Conservation (phyloP, 2,113 vertebrate species). For the Eudyptes chrysolophus region DNA sequence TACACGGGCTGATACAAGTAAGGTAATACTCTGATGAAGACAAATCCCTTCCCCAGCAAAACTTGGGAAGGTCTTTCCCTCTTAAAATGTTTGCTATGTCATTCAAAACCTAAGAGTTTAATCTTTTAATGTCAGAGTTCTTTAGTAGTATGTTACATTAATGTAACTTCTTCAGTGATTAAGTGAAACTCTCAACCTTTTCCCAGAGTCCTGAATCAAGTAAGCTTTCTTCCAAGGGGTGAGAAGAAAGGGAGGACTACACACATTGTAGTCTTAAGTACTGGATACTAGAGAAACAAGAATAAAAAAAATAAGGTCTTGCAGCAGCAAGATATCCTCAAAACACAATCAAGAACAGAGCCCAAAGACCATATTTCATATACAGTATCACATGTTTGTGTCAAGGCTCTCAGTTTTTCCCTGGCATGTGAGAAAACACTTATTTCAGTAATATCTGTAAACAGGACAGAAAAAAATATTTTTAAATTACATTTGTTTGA, state of each 20-base stretch:
- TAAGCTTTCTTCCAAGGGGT: background rate
- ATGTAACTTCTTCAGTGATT: background rate
- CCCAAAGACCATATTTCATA: background rate
- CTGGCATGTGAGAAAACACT: background rate
- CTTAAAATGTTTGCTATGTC: background rate
- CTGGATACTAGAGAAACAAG: background rate
- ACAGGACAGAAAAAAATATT: rapidly evolving
- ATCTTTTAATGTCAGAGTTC: background rate
- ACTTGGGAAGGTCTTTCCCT: background rate
- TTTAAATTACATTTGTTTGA: background rate
- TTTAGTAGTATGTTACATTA: background rate
- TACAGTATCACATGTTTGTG: background rate
- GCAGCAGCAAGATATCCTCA: background rate
- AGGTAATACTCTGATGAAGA: background rate
- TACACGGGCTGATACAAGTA: background rate
- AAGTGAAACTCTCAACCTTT: background rate
- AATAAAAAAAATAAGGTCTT: background rate
- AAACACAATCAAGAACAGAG: background rate
- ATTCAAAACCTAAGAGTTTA: background rate
- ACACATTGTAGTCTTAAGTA: background rate
- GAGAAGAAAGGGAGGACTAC: background rate
- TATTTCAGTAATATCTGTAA: background rate
- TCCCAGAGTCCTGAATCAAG: background rate
- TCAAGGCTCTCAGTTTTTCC: background rate
- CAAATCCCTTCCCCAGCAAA: background rate